Percentiles rank a stretch among this genome's conserved stretches.
These are phyloP conservation scores for Nemapogon koenigi DNA, from an alignment of 2,888 invertebrate species.

Conservation along the genomic window DNA sequence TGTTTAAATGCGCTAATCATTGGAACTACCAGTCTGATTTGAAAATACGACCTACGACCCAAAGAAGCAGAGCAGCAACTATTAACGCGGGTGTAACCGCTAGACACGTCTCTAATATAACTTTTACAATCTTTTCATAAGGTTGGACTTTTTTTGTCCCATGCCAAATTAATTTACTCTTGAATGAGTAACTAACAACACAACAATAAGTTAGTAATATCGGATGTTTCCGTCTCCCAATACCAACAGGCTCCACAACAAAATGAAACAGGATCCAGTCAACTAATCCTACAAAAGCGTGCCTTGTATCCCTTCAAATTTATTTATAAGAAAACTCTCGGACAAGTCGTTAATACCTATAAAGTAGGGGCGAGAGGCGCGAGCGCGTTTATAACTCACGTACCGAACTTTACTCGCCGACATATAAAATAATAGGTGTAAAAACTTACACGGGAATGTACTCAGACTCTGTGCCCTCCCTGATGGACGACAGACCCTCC, in stretches of 20 bases:
- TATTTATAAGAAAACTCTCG: conserved; percentile 67
- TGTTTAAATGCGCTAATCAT: not conserved
- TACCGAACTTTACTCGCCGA: conserved; percentile 66
- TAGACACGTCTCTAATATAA: no score
- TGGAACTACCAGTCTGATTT: no score
- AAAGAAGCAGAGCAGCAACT: no score
- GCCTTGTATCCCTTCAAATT: conserved; percentile 66
- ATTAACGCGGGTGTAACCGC: no score
- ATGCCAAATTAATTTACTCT: no score
- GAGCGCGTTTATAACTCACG: conserved; percentile 66
- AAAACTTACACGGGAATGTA: conserved; percentile 66
- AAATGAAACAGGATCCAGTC: conserved; percentile 66
- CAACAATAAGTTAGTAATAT: no score
- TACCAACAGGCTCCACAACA: conserved; percentile 16
- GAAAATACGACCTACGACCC: no score
- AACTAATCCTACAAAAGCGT: conserved; percentile 66
- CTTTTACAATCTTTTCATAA: no score
- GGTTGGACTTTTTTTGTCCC: no score
- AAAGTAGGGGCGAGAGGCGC: conserved; percentile 65
- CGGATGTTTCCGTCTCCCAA: no score
- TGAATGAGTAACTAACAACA: no score
- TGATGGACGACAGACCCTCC: conserved; percentile 44
- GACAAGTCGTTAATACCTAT: conserved; percentile 67
- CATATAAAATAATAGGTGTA: conserved; percentile 67
- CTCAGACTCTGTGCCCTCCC: conserved; percentile 56